These are phyloP conservation scores for Narcine bancroftii DNA, from an alignment of 2,113 vertebrate species.

Conservation along the genomic window DNA sequence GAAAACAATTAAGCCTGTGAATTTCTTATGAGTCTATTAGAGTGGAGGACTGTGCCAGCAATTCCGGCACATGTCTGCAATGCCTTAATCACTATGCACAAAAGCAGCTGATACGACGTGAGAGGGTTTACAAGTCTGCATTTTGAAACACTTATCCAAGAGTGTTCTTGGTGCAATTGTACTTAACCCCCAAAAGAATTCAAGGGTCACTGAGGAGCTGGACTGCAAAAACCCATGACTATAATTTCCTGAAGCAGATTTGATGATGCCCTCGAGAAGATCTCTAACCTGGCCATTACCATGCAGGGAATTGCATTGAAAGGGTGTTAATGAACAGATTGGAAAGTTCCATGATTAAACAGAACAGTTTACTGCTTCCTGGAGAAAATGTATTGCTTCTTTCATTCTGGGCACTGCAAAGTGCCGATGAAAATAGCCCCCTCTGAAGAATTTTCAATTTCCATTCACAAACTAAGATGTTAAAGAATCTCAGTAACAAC, in stretches of 20 bases:
- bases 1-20: too few species aligned
- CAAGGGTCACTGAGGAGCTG: not conserved
- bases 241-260: not conserved
- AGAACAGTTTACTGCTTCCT: not conserved
- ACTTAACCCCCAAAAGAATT: not conserved
- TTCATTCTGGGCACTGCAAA: not conserved
- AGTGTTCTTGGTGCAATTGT: not conserved
- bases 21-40: not conserved
- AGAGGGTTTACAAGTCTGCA: not conserved
- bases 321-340: not conserved
- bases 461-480: not conserved
- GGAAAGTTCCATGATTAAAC: not conserved
- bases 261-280: not conserved
- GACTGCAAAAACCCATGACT: not conserved
- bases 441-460: not conserved
- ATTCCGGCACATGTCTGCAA: not conserved
- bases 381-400: not conserved
- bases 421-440: not conserved
- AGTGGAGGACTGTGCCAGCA: not conserved
- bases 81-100: not conserved
- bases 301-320: not conserved
- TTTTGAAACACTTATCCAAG: not conserved
- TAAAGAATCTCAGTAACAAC: not conserved
- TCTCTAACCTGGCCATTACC: not conserved
- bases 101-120: not conserved